These are phyloP conservation scores for Gymnogyps californianus DNA, from an alignment of 2,113 vertebrate species.

Conservation along the genomic window DNA sequence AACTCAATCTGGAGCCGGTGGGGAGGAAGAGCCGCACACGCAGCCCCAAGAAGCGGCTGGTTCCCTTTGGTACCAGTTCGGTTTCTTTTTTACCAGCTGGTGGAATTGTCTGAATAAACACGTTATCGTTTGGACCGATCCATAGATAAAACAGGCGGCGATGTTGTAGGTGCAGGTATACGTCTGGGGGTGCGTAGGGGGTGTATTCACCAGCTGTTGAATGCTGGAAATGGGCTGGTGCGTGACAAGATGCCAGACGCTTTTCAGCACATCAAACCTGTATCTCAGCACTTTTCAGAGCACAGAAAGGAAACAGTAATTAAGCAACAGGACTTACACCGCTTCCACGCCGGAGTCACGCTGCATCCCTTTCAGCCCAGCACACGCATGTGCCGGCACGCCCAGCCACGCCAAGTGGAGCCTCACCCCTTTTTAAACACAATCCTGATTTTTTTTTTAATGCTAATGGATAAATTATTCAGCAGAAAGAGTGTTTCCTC, in stretches of 20 bases:
- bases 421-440: neutral
- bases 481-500: neutral
- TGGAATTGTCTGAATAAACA: neutral
- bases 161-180: conserved; percentile 11
- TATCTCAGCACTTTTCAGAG: conserved; percentile 15
- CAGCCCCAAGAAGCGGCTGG: neutral
- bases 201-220: conserved; percentile 27
- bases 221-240: conserved; percentile 16
- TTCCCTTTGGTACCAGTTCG: neutral
- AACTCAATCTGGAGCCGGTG: conserved; percentile 27
- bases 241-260: conserved; percentile 34
- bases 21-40: neutral
- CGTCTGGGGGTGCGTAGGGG: neutral
- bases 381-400: neutral
- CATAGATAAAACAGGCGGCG: neutral
- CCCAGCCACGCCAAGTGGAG: neutral
- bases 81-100: neutral
- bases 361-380: neutral
- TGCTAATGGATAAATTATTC: neutral
- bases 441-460: neutral
- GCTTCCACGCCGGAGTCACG: accelerated
- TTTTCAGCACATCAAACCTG: conserved; percentile 22
- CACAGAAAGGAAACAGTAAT: neutral
- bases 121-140: neutral
- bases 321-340: neutral